Conservation (phyloP, 2,888 invertebrate species). For the Sepioteuthis lessoniana region DNA sequence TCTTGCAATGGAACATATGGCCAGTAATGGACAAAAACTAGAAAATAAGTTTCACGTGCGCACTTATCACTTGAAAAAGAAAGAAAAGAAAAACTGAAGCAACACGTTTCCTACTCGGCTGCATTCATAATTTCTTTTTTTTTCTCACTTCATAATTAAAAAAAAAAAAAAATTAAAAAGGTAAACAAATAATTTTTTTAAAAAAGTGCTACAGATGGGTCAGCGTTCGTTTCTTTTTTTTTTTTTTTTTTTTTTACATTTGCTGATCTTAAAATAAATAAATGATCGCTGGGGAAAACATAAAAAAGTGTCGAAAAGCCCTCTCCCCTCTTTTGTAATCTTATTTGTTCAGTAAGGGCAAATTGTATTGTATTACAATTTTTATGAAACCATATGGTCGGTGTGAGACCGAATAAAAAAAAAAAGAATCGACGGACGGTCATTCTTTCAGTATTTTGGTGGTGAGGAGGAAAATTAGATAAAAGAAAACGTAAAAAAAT, state of each 20-base stretch:
- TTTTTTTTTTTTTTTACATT: too few relatives aligned
- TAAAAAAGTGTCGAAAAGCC: not conserved
- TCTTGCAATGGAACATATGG: not conserved
- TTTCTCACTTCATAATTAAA: too few relatives aligned
- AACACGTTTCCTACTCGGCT: too few relatives aligned
- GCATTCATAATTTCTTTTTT: too few relatives aligned
- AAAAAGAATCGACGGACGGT: too few relatives aligned
- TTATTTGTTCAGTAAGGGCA: not conserved
- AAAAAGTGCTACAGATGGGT: too few relatives aligned
- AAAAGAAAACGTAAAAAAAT: not conserved
- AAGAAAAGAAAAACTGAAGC: not conserved
- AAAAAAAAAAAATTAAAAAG: too few relatives aligned
- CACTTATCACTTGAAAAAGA: not conserved
- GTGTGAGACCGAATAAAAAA: not conserved
- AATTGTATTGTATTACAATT: not conserved
- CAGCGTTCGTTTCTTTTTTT: too few relatives aligned
- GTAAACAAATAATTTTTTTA: too few relatives aligned
- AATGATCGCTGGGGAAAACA: too few relatives aligned
- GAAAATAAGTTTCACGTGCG: not conserved
- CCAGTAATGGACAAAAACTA: not conserved
- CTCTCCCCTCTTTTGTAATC: not conserved
- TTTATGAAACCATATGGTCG: not conserved
- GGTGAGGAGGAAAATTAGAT: not conserved
- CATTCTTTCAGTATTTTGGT: too few relatives aligned
- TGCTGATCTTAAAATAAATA: not conserved